These are phyloP conservation scores for Sinohyriopsis cumingii DNA, from an alignment of 2,888 invertebrate genomes.

Conservation along the genomic window DNA sequence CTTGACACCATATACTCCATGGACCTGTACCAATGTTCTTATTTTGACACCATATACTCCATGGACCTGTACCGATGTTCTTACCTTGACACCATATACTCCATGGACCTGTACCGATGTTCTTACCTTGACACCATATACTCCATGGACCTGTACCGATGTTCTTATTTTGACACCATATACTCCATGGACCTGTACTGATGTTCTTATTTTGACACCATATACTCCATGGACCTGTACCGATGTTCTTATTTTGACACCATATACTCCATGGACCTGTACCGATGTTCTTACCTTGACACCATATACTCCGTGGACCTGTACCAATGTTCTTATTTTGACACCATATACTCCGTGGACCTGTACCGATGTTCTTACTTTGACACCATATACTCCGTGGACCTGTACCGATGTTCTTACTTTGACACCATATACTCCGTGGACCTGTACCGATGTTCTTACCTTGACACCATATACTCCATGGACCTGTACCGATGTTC, in stretches of 20 bases:
- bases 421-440: slow-evolving; percentile 44
- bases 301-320: slow-evolving; percentile 55
- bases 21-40: too few relatives aligned
- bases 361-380: too few relatives aligned
- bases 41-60: slow-evolving; percentile 41
- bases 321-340: too few relatives aligned
- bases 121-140: slow-evolving; percentile 13
- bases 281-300: too few relatives aligned
- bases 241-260: too few relatives aligned
- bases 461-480: slow-evolving; percentile 41
- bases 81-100: slow-evolving; percentile 16
- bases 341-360: slow-evolving; percentile 51
- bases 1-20: slow-evolving; percentile 44
- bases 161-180: too few relatives aligned
- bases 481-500: slow-evolving; percentile 24
- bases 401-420: too few relatives aligned
- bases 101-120: slow-evolving; percentile 55
- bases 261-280: slow-evolving; percentile 58
- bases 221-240: slow-evolving; percentile 62
- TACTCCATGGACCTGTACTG: slow-evolving; percentile 60
- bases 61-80: slow-evolving; percentile 24
- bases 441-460: slow-evolving; percentile 11
- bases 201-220: too few relatives aligned
- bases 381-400: slow-evolving; percentile 48
- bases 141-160: slow-evolving; percentile 57